Evolutionary conservation across 2,113 vertebrate genomes (phyloP).

Genomic region (Nibea albiflora): DNA sequence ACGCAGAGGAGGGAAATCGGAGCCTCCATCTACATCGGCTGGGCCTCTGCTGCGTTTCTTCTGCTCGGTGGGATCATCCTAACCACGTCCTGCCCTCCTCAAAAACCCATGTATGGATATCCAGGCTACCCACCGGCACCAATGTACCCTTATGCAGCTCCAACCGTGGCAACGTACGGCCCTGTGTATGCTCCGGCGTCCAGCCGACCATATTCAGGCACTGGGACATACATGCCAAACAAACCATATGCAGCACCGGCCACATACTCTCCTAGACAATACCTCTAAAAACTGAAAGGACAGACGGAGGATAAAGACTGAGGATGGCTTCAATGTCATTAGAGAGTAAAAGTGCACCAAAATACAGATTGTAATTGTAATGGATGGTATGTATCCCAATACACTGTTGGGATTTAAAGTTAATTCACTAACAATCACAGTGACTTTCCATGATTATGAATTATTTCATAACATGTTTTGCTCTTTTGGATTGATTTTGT

Average conservation of each 20-base stretch:
- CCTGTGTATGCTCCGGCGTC: conserved; percentile 71
- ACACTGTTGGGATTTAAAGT: background rate
- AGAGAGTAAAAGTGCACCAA: background rate
- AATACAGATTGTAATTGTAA: background rate
- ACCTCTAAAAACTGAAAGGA: conserved; percentile 47
- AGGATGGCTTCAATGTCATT: background rate
- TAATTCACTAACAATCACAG: background rate
- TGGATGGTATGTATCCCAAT: conserved; percentile 5
- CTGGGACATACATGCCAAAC: conserved; percentile 62
- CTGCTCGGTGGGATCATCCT: conserved; percentile 82
- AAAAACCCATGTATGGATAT: conserved; percentile 59
- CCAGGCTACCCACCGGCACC: conserved; percentile 42
- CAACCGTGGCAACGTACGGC: conserved; percentile 50
- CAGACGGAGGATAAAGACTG: conserved; percentile 26
- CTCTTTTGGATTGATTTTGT: background rate
- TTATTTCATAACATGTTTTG: background rate
- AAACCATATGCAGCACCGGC: conserved; percentile 71
- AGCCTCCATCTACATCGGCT: conserved; percentile 83
- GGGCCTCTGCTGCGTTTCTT: conserved; percentile 73
- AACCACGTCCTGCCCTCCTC: conserved; percentile 83
- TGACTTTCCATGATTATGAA: background rate
- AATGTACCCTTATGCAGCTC: conserved; percentile 69
- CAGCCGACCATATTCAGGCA: conserved; percentile 60
- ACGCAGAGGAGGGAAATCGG: conserved; percentile 82
- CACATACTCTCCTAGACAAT: conserved; percentile 64